A percentile compares a stretch with the other conserved stretches of the same genome.
phyloP scores from a whole-genome alignment of 2,113 vertebrate species.

The Anseranas semipalmata region DNA sequence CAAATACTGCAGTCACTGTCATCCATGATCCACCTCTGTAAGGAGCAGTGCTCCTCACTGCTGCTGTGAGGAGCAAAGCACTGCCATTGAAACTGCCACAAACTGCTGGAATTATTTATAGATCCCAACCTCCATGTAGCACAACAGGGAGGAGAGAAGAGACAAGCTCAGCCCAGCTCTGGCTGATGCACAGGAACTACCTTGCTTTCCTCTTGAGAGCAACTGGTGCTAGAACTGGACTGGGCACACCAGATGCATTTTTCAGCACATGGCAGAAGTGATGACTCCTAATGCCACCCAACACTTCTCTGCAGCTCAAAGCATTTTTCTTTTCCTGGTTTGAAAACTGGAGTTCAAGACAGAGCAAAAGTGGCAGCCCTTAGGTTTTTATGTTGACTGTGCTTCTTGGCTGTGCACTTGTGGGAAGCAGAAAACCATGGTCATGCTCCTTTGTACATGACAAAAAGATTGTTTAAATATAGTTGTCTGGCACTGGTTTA shows the following conservation, averaged over 20 bases:
- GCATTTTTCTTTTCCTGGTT: neutral
- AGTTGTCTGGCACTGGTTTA: neutral
- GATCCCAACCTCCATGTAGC: too few relatives aligned
- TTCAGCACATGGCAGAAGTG: neutral
- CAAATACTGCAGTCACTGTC: neutral
- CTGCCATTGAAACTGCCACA: neutral
- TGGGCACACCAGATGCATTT: neutral
- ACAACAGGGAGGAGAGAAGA: neutral
- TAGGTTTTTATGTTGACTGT: neutral
- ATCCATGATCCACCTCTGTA: fast-evolving
- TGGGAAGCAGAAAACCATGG: neutral
- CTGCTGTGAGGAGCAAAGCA: neutral
- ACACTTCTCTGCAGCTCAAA: neutral
- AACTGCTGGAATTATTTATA: neutral
- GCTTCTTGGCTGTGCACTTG: neutral
- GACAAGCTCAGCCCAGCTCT: neutral
- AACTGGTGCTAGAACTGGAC: fast-evolving
- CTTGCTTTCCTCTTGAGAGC: neutral
- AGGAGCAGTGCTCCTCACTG: neutral
- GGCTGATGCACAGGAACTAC: fast-evolving
- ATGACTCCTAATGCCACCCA: neutral
- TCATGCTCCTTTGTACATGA: neutral
- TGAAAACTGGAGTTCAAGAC: neutral
- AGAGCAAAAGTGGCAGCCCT: neutral
- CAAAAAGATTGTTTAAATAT: neutral